Evolutionary conservation across 1,140 invertebrate species (phyloP), one percentile per base, ranked within the genome.

Genomic region (Portunus trituberculatus): DNA sequence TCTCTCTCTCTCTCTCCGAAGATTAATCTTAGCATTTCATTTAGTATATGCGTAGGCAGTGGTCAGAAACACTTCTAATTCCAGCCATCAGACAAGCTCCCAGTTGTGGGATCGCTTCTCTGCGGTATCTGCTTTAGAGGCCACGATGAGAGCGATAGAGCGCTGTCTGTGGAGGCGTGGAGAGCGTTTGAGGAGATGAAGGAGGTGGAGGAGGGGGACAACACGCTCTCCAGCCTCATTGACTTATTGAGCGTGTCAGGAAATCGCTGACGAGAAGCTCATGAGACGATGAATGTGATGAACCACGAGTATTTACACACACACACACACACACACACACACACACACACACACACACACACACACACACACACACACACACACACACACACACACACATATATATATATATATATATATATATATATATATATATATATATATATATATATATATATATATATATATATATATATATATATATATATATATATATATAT

Each of bases 301-400:
- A 76, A 76, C 67, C 67, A 76, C 67, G 67, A n/a, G 67, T n/a
- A n/a, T 8, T 76, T 76, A 20, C 1, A 76, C 25, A 76, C 20
- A 76, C 67, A n/a, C 20, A 76, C n/a, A 76, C 20, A 76, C 67
- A 76, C 67, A 76, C 67, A 76, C 67, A 76, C 67, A 76, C 67
- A 76, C 67, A n/a, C 67, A 76, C 67, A 76, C 67, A 76, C 20
- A 76, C 67, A 76, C 67, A 76, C 67, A 76, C 67, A 76, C 67
- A 76, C 67, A 76, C 67, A 76, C 67, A 76, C 67, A 76, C 67
- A 76, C 67, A 76, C 67, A 76, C 67, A 76, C 67, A 76, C 67
- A 76, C 6, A 76, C 46, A 76, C 67, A 76, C 67, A 76, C 67
- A 76, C 67, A 59, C 52, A n/a, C n/a, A n/a, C n/a, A n/a, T n/a